Conservation (phyloP, 2,797 vertebrate genomes). For the Limosa lapponica region DNA sequence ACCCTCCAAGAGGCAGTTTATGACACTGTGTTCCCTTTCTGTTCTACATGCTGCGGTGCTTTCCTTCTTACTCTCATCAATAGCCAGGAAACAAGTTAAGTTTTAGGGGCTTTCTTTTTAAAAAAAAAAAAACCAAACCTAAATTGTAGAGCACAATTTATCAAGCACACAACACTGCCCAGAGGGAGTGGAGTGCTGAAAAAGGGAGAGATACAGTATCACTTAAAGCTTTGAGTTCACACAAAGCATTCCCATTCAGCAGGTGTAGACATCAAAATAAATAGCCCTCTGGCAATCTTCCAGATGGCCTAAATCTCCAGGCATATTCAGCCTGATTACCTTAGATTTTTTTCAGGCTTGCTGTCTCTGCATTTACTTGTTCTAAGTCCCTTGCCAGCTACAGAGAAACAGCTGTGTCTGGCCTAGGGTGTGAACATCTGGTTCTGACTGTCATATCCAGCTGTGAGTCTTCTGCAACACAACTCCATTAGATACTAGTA, state of each 20-base stretch:
- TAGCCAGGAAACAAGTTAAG: neutral
- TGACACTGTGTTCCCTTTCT: neutral
- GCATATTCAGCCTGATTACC: slow-evolving; percentile 68
- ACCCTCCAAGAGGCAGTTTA: neutral
- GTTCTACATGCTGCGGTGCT: neutral
- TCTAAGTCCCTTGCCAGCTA: slow-evolving; percentile 59
- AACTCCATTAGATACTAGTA: slow-evolving; percentile 25
- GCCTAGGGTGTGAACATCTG: slow-evolving; percentile 61
- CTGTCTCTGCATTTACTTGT: slow-evolving; percentile 63
- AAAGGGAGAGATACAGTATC: neutral
- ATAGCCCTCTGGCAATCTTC: slow-evolving; percentile 53
- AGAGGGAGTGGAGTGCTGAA: slow-evolving; percentile 31
- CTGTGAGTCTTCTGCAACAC: slow-evolving; percentile 43
- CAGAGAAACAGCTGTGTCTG: slow-evolving; percentile 55
- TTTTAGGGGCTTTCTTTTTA: neutral
- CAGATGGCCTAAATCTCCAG: slow-evolving; percentile 67
- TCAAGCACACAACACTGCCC: slow-evolving; percentile 44
- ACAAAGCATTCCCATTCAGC: slow-evolving; percentile 62
- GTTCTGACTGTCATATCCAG: slow-evolving; percentile 50
- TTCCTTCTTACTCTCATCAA: neutral
- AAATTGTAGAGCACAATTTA: slow-evolving; percentile 12
- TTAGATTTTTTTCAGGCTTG: slow-evolving; percentile 36
- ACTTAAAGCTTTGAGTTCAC: slow-evolving; percentile 44
- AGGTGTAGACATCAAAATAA: slow-evolving; percentile 68
- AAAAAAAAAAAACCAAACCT: neutral